phyloP scores from a whole-genome alignment of 2,113 vertebrate species.

The Carettochelys insculpta region DNA sequence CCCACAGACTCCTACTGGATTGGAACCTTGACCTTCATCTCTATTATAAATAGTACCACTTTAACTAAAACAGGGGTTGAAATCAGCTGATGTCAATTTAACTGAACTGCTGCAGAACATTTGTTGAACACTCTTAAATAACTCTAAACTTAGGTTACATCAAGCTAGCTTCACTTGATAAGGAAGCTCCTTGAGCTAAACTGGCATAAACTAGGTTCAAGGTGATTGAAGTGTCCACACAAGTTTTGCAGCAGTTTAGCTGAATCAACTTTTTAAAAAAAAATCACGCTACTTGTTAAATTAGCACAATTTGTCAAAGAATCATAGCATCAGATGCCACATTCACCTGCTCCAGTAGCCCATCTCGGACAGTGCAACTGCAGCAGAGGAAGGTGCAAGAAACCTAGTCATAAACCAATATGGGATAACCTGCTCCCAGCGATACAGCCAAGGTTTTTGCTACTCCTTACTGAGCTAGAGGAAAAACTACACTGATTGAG shows the following conservation, averaged over 20 bases:
- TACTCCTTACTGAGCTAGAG: not conserved
- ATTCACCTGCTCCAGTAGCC: not conserved
- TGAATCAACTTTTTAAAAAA: not conserved
- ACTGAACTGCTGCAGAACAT: not conserved
- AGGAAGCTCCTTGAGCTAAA: not conserved
- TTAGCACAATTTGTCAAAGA: not conserved
- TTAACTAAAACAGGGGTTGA: not conserved
- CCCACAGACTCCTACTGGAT: not conserved
- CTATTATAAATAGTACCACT: not conserved
- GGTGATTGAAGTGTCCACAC: not conserved
- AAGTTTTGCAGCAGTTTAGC: not conserved
- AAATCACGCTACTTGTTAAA: not conserved
- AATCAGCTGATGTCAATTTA: not conserved
- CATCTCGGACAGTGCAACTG: not conserved
- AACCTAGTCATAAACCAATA: not conserved
- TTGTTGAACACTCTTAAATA: not conserved
- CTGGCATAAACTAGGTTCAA: not conserved
- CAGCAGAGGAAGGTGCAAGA: not conserved
- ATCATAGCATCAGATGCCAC: not conserved
- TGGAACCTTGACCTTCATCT: not conserved
- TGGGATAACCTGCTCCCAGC: not conserved
- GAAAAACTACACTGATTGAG: not conserved
- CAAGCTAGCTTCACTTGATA: not conserved
- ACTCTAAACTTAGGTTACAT: not conserved
- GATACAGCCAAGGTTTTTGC: not conserved